A percentile compares a stretch with the other conserved stretches of the same genome.
Conservation (phyloP, 1,140 invertebrate species). For the Lepidotrigona ventralis region DNA sequence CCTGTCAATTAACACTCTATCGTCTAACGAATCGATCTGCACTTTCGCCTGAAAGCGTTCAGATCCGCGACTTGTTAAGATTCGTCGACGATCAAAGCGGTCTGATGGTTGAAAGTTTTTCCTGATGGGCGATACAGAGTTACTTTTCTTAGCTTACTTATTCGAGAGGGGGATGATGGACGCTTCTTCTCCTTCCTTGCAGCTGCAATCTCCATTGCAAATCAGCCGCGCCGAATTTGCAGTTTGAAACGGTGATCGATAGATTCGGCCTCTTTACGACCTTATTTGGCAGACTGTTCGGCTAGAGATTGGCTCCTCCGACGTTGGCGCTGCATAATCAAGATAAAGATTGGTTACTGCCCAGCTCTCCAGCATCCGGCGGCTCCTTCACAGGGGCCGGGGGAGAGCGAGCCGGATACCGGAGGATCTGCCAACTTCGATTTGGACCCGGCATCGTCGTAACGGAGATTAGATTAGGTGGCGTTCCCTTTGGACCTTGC, state of each 20-base stretch:
- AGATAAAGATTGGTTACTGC: slow-evolving; percentile 71
- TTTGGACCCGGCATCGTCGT: slow-evolving; percentile 66
- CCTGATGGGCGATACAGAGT: slow-evolving; percentile 12
- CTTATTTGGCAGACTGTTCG: slow-evolving; percentile 68
- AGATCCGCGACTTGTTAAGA: neutral
- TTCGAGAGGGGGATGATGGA: neutral
- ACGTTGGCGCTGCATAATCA: slow-evolving; percentile 73
- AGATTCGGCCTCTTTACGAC: slow-evolving; percentile 64
- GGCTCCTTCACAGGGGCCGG: slow-evolving; percentile 33
- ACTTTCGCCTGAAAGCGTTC: too few species aligned
- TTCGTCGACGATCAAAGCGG: neutral
- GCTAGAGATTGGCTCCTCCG: slow-evolving; percentile 59
- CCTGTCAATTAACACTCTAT: neutral
- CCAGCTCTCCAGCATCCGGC: slow-evolving; percentile 44
- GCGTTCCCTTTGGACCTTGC: slow-evolving; percentile 60
- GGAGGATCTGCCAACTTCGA: slow-evolving; percentile 72
- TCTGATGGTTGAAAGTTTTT: neutral
- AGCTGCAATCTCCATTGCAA: slow-evolving; percentile 55
- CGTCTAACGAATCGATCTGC: neutral
- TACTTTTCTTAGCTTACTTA: slow-evolving; percentile 23
- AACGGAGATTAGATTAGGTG: slow-evolving; percentile 75
- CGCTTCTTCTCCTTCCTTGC: neutral
- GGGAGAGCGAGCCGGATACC: slow-evolving; percentile 35
- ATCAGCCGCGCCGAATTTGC: slow-evolving; percentile 52
- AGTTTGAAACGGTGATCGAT: slow-evolving; percentile 59